Evolutionary conservation across 2,888 invertebrate species (phyloP).

Genomic region (Hemaris fuciformis): DNA sequence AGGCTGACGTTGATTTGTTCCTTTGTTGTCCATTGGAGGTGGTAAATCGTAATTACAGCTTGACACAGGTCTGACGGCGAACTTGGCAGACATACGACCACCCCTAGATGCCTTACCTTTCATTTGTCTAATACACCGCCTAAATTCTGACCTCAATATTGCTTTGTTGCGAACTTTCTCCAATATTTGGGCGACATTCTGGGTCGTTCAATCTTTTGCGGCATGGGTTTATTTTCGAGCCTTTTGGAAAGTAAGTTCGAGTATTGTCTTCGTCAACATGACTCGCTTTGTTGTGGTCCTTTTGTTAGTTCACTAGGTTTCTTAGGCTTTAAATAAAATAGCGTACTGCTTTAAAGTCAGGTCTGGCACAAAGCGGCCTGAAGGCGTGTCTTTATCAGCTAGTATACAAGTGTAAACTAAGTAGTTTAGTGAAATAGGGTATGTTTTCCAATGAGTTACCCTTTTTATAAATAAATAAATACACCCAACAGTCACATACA

Average conservation of each 20-base stretch:
- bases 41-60: conserved; percentile 57
- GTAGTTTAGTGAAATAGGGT: not conserved
- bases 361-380: not conserved
- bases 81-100: conserved; percentile 9
- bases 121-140: not conserved
- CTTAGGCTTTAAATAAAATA: not conserved
- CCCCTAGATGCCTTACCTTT: not conserved
- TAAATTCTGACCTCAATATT: not conserved
- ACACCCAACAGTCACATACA: too few relatives aligned
- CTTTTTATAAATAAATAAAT: too few relatives aligned
- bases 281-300: not conserved
- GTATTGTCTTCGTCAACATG: not conserved
- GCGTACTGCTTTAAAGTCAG: not conserved
- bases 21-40: conserved; percentile 47
- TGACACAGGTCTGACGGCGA: conserved; percentile 51
- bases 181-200: not conserved
- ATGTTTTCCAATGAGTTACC: not conserved
- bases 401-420: not conserved
- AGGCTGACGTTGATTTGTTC: conserved; percentile 49
- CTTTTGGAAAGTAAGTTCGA: conserved; percentile 1
- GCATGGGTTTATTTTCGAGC: not conserved
- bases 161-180: not conserved
- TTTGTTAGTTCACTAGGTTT: not conserved
- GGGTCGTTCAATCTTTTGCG: not conserved
- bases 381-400: not conserved